Base-by-base conservation (phyloP, 92 coral and sea anemone species). In the Heteractis magnifica region DNA sequence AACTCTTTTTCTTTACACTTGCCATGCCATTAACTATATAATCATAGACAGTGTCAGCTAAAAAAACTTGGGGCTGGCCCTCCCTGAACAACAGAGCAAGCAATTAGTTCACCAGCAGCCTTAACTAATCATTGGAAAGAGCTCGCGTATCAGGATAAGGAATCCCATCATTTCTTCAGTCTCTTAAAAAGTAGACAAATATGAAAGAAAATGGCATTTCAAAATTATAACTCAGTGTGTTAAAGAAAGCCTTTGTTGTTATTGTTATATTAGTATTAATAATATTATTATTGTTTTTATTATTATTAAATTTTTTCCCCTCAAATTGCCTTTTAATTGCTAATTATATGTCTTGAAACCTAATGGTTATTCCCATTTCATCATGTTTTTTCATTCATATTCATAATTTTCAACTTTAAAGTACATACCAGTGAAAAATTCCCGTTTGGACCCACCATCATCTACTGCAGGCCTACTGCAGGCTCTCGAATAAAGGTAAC, bases 391-490 rank as follows among this genome's bases (percentile, higher is more conserved):
- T 2, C 56, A 53, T 53, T 53, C 64, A 64, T 10, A 72, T 65
- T 78, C 59, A 55, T 55, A 55, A 55, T 55, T 55, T 55, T 1
- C 59, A 1, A 0, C 59, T 55, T 55, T 13, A 55, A 55, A 0
- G 26, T 8, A 74, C 79, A 83, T 76, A 92, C 95, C 95, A 90
- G 95, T 81, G 49, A 90, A 88, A 79, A 93, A 93, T 83, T 93
- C 91, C 56, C 93, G 88, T 9, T 59, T 80, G 49, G 95, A 90
- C 59, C 93, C 96, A 59, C 96, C 96, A 83, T 87, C 95, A 83
- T 89, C 95, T 3, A 91, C 77, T 11, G 92, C n/a, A n/a, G n/a
- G n/a, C n/a, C n/a, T n/a, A n/a, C n/a, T n/a, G n/a, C 90, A 20
- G 94, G 92, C 84, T 91, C 92, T 48, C 89, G 91, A 77, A 81